Evolutionary conservation across 2,797 vertebrate species (phyloP), one percentile per base, ranked within the genome.

Genomic region (Diplodus sargus): DNA sequence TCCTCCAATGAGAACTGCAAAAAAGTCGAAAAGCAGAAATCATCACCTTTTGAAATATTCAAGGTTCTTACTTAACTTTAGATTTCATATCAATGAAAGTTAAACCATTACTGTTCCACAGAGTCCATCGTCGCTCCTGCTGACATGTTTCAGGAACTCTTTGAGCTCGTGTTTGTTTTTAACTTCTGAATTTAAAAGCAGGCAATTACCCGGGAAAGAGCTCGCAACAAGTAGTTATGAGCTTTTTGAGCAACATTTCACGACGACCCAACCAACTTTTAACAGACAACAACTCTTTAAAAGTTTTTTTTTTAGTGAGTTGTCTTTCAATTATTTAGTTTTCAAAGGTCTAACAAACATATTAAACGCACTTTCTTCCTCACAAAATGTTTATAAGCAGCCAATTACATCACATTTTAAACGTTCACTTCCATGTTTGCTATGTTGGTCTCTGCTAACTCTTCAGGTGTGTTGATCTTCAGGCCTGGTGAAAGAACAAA

Each of bases 21-120:
- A 18, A 60, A 78, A 45, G n/a, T 67, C 65, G 82, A 68, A 34
- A 17, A 1, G 57, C 48, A 52, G 42, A 56, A 8, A 34, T 34
- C 30, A 42, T 56, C 47, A 42, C 28, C 34, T 28, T 79, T 58
- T 56, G 8, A 64, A 43, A 60, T 48, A 25, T 39, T 48, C 54
- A 66, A 43, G 3, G 23, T 49, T 58, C 6, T 39, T 47, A 5
- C 43, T 43, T 7, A 17, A 20, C 13, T 54, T 54, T 28, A 25
- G 5, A 42, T 62, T 17, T 9, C 5, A 49, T 42, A 42, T 42
- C 5, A 39, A 9, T 22, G 20, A 7, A 39, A 28, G n/a, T 4
- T 9, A 25, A 3, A 39, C 42, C 11, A 7, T 39, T 11, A 39
- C 30, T 51, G 5, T 23, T 14, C 20, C 8, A 23, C 34, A 52